Conservation (phyloP, 2,888 invertebrate genomes). For the Caenorhabditis wallacei region DNA sequence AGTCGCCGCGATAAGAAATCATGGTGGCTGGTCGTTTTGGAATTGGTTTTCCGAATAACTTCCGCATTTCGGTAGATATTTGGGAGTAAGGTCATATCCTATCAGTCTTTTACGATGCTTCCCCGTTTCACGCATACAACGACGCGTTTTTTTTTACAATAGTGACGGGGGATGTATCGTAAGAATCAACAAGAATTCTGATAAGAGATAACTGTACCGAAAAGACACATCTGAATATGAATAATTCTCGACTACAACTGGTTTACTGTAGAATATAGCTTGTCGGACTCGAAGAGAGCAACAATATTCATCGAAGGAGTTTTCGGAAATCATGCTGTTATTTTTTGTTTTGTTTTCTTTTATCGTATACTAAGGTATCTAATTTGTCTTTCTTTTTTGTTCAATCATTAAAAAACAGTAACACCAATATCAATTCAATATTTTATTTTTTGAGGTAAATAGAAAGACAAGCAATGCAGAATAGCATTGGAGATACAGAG, state of each 20-base stretch:
- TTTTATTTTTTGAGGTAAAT: constrained; percentile 56
- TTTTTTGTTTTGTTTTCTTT: no score
- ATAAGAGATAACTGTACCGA: no score
- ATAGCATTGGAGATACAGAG: constrained; percentile 62
- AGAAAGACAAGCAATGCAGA: constrained; percentile 61
- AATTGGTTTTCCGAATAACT: constrained; percentile 50
- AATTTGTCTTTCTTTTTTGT: no score
- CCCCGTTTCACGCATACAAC: background rate
- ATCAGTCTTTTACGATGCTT: constrained; percentile 43
- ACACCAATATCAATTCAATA: constrained; percentile 26
- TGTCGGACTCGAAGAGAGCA: no score
- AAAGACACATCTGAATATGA: no score
- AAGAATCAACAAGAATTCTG: background rate
- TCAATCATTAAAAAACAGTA: background rate
- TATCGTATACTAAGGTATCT: no score
- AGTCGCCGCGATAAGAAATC: constrained; percentile 47
- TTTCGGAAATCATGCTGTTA: no score
- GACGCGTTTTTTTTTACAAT: background rate
- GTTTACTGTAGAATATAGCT: no score
- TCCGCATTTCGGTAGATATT: constrained; percentile 43
- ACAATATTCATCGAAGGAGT: no score
- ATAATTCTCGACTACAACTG: no score
- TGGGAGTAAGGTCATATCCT: constrained; percentile 42
- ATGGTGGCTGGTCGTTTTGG: constrained; percentile 30
- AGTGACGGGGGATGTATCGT: background rate